A percentile compares a stretch with the other conserved stretches of the same genome.
Evolutionary conservation across 2,888 invertebrate genomes (phyloP).

Genomic region (Tetheella fluctuosa): DNA sequence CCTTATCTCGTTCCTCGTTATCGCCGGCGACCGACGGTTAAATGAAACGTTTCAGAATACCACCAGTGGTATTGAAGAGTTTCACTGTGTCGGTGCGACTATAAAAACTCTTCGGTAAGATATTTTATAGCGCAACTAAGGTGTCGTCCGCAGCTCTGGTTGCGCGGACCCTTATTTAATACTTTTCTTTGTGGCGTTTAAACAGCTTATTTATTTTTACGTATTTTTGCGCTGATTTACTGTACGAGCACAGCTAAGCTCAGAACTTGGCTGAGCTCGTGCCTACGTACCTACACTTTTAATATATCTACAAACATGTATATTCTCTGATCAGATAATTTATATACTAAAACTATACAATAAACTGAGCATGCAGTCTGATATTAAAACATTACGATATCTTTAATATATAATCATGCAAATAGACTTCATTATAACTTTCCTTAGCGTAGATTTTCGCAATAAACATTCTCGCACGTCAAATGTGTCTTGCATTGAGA

Average conservation of each 20-base stretch:
- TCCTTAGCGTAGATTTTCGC: not conserved
- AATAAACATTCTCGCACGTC: not conserved
- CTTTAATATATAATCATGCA: not conserved
- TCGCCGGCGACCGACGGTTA: conserved; percentile 19
- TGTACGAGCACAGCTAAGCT: too few relatives aligned
- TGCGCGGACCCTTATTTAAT: conserved; percentile 1
- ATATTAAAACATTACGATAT: not conserved
- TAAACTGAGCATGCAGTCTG: not conserved
- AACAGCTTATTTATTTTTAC: not conserved
- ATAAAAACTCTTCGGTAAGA: not conserved
- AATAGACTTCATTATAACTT: not conserved
- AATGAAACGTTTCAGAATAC: conserved; percentile 6
- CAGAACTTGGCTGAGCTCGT: too few relatives aligned
- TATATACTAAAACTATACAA: too few relatives aligned
- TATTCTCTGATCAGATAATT: too few relatives aligned
- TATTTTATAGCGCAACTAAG: conserved; percentile 4
- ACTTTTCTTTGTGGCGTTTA: not conserved
- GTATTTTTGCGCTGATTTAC: too few relatives aligned
- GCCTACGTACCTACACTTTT: too few relatives aligned
- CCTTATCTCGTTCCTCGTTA: conserved; percentile 41
- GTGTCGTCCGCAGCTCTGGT: not conserved
- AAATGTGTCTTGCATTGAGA: not conserved
- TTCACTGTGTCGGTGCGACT: not conserved
- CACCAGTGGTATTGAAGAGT: not conserved
- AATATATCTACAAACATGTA: too few relatives aligned